Conservation (phyloP, 2,113 vertebrate genomes). For the Peromyscus californicus region DNA sequence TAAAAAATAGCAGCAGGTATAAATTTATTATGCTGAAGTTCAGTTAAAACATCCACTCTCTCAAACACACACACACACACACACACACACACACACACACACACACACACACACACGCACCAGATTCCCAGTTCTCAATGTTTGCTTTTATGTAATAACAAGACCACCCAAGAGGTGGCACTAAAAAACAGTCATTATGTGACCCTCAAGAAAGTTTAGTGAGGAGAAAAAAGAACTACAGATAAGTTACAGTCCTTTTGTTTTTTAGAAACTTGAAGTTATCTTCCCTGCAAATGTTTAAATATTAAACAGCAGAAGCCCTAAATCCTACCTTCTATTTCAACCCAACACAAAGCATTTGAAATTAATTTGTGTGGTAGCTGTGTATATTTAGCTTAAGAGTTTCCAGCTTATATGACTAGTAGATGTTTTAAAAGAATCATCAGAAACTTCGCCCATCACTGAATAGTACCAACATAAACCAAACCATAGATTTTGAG, state of each 20-base stretch:
- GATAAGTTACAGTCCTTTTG: neutral
- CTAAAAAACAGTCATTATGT: constrained; percentile 77
- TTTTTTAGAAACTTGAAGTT: neutral
- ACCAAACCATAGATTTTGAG: neutral
- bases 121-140: neutral
- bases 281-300: neutral
- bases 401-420: neutral
- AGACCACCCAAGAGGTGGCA: constrained; percentile 88
- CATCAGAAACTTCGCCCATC: neutral
- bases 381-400: neutral
- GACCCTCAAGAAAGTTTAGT: neutral
- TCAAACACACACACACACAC: neutral
- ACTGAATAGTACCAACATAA: neutral
- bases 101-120: neutral
- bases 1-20: neutral
- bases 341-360: neutral
- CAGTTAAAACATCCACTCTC: neutral
- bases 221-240: neutral
- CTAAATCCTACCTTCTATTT: neutral
- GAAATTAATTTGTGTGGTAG: neutral
- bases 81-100: neutral
- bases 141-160: constrained; percentile 83
- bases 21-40: neutral
- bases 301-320: neutral
- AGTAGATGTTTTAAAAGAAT: neutral